Conservation (phyloP, 2,797 vertebrate species). For the Anas georgica region DNA sequence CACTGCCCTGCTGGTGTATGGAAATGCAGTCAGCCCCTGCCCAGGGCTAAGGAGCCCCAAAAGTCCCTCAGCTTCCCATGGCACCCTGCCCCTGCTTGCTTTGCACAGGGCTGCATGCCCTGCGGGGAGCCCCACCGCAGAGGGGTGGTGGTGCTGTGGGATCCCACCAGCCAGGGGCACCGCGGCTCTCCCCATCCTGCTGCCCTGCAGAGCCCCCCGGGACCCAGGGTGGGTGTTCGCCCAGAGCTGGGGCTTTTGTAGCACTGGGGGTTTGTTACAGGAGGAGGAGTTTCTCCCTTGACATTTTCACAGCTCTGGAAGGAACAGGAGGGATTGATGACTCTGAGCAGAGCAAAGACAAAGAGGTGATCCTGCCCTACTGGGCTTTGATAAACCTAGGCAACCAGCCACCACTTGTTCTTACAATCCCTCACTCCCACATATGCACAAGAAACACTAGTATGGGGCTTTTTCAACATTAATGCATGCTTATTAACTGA, state of each 20-base stretch:
- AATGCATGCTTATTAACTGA: slow-evolving; percentile 59
- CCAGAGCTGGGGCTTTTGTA: background rate
- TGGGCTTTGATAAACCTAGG: slow-evolving; percentile 78
- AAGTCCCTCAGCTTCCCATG: background rate
- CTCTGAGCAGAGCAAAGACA: slow-evolving; percentile 60
- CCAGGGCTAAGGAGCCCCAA: background rate
- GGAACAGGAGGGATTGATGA: slow-evolving; percentile 72
- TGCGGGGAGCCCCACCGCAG: background rate
- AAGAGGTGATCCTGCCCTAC: slow-evolving; percentile 75
- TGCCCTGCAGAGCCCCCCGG: rapidly evolving
- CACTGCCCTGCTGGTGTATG: background rate
- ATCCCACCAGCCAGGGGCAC: background rate
- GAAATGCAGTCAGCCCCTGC: slow-evolving; percentile 1
- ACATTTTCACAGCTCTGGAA: slow-evolving; percentile 66
- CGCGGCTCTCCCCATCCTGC: background rate
- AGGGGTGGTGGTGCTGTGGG: background rate
- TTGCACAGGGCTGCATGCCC: background rate
- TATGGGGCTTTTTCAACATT: slow-evolving; percentile 42
- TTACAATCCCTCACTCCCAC: slow-evolving; percentile 68
- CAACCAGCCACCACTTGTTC: slow-evolving; percentile 79
- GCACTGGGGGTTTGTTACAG: background rate
- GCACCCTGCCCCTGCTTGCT: background rate
- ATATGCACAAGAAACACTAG: slow-evolving; percentile 56
- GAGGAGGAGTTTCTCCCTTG: slow-evolving; percentile 59
- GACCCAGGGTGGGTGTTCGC: background rate